phyloP scores from a whole-genome alignment of 2,888 invertebrate species.

The Gerris lacustris region DNA sequence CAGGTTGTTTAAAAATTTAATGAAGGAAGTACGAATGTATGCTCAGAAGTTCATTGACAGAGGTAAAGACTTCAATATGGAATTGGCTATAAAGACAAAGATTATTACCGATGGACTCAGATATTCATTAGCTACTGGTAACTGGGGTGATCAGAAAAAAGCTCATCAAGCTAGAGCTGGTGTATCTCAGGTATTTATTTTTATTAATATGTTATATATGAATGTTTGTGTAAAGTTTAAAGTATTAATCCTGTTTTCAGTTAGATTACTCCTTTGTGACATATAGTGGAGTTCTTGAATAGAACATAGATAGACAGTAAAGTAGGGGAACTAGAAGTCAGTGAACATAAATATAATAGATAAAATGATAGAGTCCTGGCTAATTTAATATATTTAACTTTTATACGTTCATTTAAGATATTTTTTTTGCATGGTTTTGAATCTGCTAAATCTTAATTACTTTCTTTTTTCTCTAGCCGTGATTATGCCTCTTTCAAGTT shows the following conservation, averaged over 20 bases:
- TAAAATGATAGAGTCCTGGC: no score
- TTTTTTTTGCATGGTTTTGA: no score
- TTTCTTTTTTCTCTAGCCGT: no score
- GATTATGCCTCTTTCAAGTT: no score
- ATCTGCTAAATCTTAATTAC: no score
- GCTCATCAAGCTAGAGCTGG: constrained; percentile 97
- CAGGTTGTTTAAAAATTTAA: constrained; percentile 78
- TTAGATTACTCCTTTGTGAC: not conserved
- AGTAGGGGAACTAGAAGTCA: no score
- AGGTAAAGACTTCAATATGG: constrained; percentile 96
- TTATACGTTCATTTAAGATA: no score
- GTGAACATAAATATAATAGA: no score
- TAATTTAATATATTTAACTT: no score
- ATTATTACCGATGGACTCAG: constrained; percentile 95
- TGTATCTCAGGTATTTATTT: constrained; percentile 56
- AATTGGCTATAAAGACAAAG: constrained; percentile 90
- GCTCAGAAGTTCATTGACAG: constrained; percentile 98
- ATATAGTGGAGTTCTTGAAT: no score
- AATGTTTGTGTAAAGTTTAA: not conserved
- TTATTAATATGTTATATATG: not conserved
- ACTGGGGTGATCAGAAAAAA: constrained; percentile 99
- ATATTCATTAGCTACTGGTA: constrained; percentile 97
- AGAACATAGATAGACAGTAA: no score
- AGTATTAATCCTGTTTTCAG: not conserved
- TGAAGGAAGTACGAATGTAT: constrained; percentile 96